These are phyloP conservation scores for Diphyllodes magnificus DNA, from an alignment of 2,113 vertebrate genomes.

Conservation along the genomic window DNA sequence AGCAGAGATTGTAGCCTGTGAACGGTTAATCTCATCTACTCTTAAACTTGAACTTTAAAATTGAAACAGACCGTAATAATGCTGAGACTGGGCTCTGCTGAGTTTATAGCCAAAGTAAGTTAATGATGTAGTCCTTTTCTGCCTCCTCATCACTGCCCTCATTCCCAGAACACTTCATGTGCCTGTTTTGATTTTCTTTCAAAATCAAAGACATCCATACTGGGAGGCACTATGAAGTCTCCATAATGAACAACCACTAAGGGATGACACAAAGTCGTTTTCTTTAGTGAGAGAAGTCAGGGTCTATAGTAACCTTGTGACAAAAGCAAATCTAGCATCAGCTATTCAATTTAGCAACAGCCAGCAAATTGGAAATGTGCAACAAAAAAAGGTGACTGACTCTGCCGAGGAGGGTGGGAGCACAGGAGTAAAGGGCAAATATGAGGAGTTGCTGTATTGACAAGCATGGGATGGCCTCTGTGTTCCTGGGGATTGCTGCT, in stretches of 20 bases:
- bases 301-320: not conserved
- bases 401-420: not conserved
- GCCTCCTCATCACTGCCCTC: not conserved
- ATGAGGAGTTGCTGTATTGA: rapidly evolving
- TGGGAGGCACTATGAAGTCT: not conserved
- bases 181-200: slow-evolving; percentile 39
- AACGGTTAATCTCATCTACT: not conserved
- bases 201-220: not conserved
- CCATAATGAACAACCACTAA: not conserved
- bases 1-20: not conserved
- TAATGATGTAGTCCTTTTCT: not conserved
- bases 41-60: not conserved
- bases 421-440: not conserved
- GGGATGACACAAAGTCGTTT: slow-evolving; percentile 24
- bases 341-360: not conserved
- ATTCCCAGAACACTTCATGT: not conserved
- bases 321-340: slow-evolving; percentile 6
- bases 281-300: not conserved
- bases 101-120: not conserved
- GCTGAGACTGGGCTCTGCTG: not conserved
- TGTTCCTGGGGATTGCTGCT: not conserved
- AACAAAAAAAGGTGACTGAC: not conserved
- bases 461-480: rapidly evolving
- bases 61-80: not conserved
- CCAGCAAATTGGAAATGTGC: not conserved